phyloP scores from a whole-genome alignment of 2,888 invertebrate genomes.

The Eristalinus sepulchralis region DNA sequence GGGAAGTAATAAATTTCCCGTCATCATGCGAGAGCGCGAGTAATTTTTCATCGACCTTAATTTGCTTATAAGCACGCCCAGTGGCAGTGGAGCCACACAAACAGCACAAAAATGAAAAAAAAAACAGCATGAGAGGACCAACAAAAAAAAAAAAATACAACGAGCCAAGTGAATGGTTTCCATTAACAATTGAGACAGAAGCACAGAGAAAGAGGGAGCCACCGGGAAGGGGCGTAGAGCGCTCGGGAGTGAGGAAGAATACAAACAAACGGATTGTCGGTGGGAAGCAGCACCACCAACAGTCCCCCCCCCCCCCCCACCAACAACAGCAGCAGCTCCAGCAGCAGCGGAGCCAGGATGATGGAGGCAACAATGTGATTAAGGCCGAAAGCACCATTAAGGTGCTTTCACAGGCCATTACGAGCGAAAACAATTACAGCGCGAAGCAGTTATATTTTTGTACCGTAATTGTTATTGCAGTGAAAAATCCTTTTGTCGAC shows the following conservation, averaged over 20 bases:
- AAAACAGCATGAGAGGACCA: conserved; percentile 27
- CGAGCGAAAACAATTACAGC: conserved; percentile 67
- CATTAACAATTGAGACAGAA: conserved; percentile 62
- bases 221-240: not conserved
- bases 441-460: conserved; percentile 68
- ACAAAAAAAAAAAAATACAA: conserved; percentile 24
- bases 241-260: not conserved
- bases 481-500: conserved; percentile 60
- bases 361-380: conserved; percentile 66
- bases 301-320: too few species aligned
- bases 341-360: not conserved
- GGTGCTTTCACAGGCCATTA: conserved; percentile 71
- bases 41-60: conserved; percentile 66
- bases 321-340: not conserved
- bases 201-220: not conserved
- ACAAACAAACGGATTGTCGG: not conserved
- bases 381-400: conserved; percentile 68
- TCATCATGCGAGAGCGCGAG: conserved; percentile 53
- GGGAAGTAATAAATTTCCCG: conserved; percentile 43
- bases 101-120: not conserved
- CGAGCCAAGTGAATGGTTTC: conserved; percentile 51
- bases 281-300: conserved; percentile 9
- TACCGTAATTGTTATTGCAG: conserved; percentile 65
- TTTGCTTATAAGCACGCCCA: conserved; percentile 57
- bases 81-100: not conserved